These are phyloP conservation scores for Nerophis ophidion DNA, from an alignment of 2,113 vertebrate species.

Conservation along the genomic window DNA sequence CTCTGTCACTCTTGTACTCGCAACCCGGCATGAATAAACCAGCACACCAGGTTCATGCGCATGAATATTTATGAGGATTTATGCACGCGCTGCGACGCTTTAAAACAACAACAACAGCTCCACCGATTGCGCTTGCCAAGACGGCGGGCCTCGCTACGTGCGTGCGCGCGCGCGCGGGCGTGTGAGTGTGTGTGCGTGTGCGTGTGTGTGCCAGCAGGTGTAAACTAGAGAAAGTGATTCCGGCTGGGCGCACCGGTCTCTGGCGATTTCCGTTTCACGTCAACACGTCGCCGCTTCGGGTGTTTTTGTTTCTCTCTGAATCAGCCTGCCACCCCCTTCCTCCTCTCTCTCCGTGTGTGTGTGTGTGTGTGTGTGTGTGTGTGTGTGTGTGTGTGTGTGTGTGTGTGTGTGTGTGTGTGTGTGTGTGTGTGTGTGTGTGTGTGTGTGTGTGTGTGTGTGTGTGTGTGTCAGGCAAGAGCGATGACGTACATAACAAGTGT, in stretches of 20 bases:
- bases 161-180: not conserved
- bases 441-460: slow-evolving; percentile 15
- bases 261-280: slow-evolving; percentile 54
- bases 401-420: not conserved
- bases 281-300: slow-evolving; percentile 34
- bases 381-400: slow-evolving; percentile 15
- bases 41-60: slow-evolving; percentile 65
- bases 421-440: not conserved
- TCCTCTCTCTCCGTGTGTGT: not conserved
- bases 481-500: slow-evolving; percentile 49
- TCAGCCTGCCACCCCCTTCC: slow-evolving; percentile 25
- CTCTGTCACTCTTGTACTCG: slow-evolving; percentile 47
- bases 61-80: slow-evolving; percentile 71
- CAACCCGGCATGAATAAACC: slow-evolving; percentile 65
- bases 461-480: slow-evolving; percentile 21
- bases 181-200: slow-evolving; percentile 21
- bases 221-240: slow-evolving; percentile 61
- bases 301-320: slow-evolving; percentile 30
- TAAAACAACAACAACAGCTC: slow-evolving; percentile 67
- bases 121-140: slow-evolving; percentile 53
- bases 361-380: not conserved
- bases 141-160: slow-evolving; percentile 28
- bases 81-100: slow-evolving; percentile 62
- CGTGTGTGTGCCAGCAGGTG: slow-evolving; percentile 54
- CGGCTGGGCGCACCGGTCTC: slow-evolving; percentile 55